Evolutionary conservation across 2,113 vertebrate genomes (phyloP).

Genomic region (Calyptomena viridis): DNA sequence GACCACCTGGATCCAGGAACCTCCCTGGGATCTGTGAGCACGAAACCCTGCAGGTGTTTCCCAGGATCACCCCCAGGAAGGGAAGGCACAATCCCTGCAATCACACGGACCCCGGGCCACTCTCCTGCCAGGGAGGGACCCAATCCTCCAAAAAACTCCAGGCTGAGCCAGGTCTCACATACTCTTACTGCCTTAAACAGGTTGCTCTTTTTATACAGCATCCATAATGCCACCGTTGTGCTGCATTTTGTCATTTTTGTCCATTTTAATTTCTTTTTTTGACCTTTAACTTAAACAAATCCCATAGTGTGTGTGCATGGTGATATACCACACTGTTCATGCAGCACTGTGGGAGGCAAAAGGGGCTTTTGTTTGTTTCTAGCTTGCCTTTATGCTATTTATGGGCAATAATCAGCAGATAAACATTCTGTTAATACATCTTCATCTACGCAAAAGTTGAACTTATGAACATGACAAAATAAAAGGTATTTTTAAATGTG

Average conservation of each 20-base stretch:
- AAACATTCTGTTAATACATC: neutral
- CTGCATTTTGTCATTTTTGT: neutral
- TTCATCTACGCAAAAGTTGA: neutral
- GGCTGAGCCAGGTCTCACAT: neutral
- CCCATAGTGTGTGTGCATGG: neutral
- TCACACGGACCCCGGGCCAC: rapidly evolving
- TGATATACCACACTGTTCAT: neutral
- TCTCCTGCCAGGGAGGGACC: neutral
- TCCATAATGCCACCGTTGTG: too few species aligned
- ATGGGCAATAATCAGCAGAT: neutral
- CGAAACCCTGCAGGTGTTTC: rapidly evolving
- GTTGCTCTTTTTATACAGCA: neutral
- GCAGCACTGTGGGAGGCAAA: neutral
- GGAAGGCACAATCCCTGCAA: rapidly evolving
- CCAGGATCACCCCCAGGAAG: neutral
- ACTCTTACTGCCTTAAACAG: neutral
- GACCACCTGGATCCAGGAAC: neutral
- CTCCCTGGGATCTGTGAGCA: rapidly evolving
- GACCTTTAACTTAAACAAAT: neutral
- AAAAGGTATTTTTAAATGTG: neutral
- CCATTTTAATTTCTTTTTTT: neutral
- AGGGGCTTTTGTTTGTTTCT: neutral
- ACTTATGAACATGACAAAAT: neutral
- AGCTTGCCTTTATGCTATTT: neutral
- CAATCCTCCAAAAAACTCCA: neutral